phyloP scores from a whole-genome alignment of 2,113 vertebrate species.

The Diadophis punctatus region DNA sequence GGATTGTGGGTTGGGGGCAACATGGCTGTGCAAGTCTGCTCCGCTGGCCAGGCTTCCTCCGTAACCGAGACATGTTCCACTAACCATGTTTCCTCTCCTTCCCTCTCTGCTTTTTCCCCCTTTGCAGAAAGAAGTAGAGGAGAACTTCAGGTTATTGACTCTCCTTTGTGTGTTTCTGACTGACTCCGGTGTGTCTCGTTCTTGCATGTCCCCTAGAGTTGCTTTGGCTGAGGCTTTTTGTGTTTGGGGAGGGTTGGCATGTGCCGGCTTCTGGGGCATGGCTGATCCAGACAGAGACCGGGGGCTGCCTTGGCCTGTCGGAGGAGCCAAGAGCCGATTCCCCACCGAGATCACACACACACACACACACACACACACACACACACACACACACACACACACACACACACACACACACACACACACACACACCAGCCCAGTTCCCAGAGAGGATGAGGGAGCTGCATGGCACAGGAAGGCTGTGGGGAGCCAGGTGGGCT shows the following conservation, averaged over 20 bases:
- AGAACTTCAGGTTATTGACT: constrained; percentile 83
- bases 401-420: accelerated
- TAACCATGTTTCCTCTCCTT: constrained; percentile 58
- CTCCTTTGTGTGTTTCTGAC: constrained; percentile 53
- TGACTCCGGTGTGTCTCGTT: constrained; percentile 28
- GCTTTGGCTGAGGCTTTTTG: constrained; percentile 5
- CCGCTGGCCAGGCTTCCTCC: not conserved
- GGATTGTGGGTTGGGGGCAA: not conserved
- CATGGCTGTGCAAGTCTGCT: not conserved
- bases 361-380: too few relatives aligned
- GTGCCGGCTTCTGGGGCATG: constrained; percentile 43
- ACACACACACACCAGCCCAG: too few relatives aligned
- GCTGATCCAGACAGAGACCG: constrained; percentile 54
- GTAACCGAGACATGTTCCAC: constrained; percentile 46
- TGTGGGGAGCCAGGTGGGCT: not conserved
- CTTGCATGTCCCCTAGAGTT: constrained; percentile 44
- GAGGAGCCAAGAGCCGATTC: not conserved
- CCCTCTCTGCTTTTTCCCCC: constrained; percentile 39
- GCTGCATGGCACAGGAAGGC: too few relatives aligned
- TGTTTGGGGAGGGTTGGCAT: constrained; percentile 43
- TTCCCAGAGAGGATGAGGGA: not conserved
- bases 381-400: too few relatives aligned
- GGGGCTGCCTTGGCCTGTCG: constrained; percentile 47
- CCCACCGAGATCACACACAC: not conserved
- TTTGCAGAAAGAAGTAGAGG: constrained; percentile 83